A percentile compares a stretch with the other conserved stretches of the same genome.
phyloP scores from a whole-genome alignment of 35 echinoderm and acorn worm genomes.

The Heliocidaris tuberculata region DNA sequence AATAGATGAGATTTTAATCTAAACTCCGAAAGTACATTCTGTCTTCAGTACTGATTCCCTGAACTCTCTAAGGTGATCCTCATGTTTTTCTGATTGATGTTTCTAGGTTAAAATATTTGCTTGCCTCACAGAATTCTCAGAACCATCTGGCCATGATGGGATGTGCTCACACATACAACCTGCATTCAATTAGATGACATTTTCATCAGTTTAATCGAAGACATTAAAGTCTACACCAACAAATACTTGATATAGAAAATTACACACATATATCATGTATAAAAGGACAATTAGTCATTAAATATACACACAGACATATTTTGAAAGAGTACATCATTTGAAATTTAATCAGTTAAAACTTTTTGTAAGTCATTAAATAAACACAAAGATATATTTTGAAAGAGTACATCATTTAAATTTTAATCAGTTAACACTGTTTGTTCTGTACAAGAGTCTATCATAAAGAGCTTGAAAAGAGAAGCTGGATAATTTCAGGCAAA shows the following conservation, averaged over 20 bases:
- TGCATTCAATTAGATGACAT: neutral
- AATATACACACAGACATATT: no score
- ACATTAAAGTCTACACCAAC: neutral
- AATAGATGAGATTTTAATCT: neutral
- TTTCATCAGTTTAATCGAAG: neutral
- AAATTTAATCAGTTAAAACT: no score
- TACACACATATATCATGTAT: no score
- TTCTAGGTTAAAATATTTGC: conserved; percentile 1
- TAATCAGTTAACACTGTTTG: no score
- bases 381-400: no score
- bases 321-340: no score
- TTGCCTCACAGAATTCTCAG: neutral
- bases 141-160: neutral
- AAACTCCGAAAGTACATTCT: neutral
- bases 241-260: neutral
- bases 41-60: neutral
- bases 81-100: neutral
- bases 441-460: no score
- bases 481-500: no score
- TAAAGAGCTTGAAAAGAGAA: no score
- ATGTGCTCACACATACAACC: neutral
- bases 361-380: no score
- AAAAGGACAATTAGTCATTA: no score
- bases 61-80: neutral
- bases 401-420: no score